Percentiles rank a stretch among this genome's conserved stretches.
Conservation (phyloP, 2,113 vertebrate species). For the Ancistrus triradiatus region DNA sequence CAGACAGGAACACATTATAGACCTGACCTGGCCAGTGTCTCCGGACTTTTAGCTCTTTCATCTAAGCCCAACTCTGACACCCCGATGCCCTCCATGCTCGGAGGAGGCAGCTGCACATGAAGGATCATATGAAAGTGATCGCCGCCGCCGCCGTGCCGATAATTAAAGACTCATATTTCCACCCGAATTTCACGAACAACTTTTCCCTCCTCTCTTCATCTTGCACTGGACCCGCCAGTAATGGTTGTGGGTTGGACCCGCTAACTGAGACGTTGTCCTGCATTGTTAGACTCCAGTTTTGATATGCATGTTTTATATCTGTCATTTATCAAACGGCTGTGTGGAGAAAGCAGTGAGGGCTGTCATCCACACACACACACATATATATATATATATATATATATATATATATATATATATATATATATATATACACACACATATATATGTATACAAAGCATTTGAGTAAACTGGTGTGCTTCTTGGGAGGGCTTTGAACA, state of each 20-base stretch:
- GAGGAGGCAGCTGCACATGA: conserved; percentile 63
- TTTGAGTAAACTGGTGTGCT: too few relatives aligned
- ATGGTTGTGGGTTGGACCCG: conserved; percentile 56
- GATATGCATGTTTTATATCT: too few relatives aligned
- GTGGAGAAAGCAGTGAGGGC: too few relatives aligned
- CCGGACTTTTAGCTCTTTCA: conserved; percentile 64
- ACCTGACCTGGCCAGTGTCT: conserved; percentile 35
- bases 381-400: too few relatives aligned
- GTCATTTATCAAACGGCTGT: too few relatives aligned
- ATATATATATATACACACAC: too few relatives aligned
- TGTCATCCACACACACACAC: too few relatives aligned
- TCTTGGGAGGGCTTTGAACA: too few relatives aligned
- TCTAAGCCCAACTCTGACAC: conserved; percentile 60
- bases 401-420: too few relatives aligned
- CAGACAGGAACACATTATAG: conserved; percentile 30
- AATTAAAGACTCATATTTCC: conserved; percentile 78
- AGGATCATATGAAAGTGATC: conserved; percentile 54
- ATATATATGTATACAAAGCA: too few relatives aligned
- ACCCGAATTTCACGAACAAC: conserved; percentile 68
- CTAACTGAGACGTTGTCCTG: too few relatives aligned
- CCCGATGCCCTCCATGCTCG: conserved; percentile 52
- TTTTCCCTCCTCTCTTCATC: conserved; percentile 25
- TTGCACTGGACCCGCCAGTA: conserved; percentile 41
- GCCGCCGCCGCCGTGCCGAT: conserved; percentile 62
- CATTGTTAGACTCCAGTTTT: too few relatives aligned